phyloP scores from a whole-genome alignment of 1,140 invertebrate genomes.

The Gonioctena quinquepunctata region DNA sequence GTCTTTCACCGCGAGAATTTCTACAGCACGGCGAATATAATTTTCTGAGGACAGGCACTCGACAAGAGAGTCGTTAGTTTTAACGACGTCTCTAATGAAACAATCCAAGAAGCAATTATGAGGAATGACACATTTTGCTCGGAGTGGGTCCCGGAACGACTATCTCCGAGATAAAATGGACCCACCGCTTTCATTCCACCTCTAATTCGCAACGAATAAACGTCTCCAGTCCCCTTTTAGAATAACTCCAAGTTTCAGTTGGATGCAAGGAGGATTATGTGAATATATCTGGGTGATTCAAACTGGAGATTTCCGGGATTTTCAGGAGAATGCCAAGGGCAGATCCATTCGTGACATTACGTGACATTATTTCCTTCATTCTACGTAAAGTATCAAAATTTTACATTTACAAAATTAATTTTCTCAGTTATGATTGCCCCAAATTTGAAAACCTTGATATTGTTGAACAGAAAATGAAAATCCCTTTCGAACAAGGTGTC shows the following conservation, averaged over 20 bases:
- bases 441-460: no score
- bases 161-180: slow-evolving; percentile 32
- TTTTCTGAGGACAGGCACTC: slow-evolving; percentile 37
- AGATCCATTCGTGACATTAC: no score
- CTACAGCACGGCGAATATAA: slow-evolving; percentile 5
- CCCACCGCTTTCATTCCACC: slow-evolving; percentile 28
- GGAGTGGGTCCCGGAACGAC: slow-evolving; percentile 35
- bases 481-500: no score
- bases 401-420: no score
- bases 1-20: no score
- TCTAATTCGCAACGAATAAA: slow-evolving; percentile 14
- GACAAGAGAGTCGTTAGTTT: slow-evolving; percentile 46
- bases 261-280: background rate
- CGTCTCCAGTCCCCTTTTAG: background rate
- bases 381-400: no score
- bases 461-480: no score
- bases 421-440: no score
- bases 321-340: no score
- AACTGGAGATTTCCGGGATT: no score
- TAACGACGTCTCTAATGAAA: slow-evolving; percentile 53
- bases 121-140: slow-evolving; percentile 47
- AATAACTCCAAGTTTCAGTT: background rate
- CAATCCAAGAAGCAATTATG: slow-evolving; percentile 52
- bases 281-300: background rate
- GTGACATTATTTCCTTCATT: no score